Evolutionary conservation across 1,140 invertebrate genomes (phyloP).

Genomic region (Meloidogyne exigua): DNA sequence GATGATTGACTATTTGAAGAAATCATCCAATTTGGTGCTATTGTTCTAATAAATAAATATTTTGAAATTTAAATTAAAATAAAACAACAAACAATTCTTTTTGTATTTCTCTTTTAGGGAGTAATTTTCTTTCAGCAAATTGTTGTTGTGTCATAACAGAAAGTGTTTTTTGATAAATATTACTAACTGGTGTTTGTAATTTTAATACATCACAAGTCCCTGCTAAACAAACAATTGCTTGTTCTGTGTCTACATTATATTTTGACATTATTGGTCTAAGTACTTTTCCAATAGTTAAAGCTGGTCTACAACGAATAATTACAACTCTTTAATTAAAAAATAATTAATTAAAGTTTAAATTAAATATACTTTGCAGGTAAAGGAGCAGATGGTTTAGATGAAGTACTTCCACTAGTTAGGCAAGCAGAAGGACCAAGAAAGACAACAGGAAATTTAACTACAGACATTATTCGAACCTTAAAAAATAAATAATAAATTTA

Average conservation of each 20-base stretch:
- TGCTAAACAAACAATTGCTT: constrained; percentile 50
- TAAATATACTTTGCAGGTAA: constrained; percentile 44
- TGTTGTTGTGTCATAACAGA: constrained; percentile 58
- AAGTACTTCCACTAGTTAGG: neutral
- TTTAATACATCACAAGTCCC: constrained; percentile 50
- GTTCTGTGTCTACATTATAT: constrained; percentile 52
- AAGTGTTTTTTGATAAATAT: constrained; percentile 42
- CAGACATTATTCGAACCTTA: constrained; percentile 49
- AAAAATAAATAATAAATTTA: neutral
- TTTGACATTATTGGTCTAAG: constrained; percentile 54
- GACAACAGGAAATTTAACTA: constrained; percentile 57
- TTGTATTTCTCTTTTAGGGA: constrained; percentile 44
- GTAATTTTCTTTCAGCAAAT: constrained; percentile 44
- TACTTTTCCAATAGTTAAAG: constrained; percentile 53
- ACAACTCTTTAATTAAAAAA: constrained; percentile 39
- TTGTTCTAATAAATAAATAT: neutral
- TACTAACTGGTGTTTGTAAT: constrained; percentile 35
- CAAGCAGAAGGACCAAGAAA: constrained; percentile 48
- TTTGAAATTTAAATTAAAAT: constrained; percentile 13
- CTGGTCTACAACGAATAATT: constrained; percentile 51
- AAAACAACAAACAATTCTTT: constrained; percentile 37
- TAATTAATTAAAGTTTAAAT: neutral
- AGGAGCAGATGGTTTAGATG: constrained; percentile 33
- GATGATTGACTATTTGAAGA: constrained; percentile 5
- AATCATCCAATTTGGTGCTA: constrained; percentile 17